phyloP scores from a whole-genome alignment of 2,888 invertebrate species.

The Ischnus inquisitorius region DNA sequence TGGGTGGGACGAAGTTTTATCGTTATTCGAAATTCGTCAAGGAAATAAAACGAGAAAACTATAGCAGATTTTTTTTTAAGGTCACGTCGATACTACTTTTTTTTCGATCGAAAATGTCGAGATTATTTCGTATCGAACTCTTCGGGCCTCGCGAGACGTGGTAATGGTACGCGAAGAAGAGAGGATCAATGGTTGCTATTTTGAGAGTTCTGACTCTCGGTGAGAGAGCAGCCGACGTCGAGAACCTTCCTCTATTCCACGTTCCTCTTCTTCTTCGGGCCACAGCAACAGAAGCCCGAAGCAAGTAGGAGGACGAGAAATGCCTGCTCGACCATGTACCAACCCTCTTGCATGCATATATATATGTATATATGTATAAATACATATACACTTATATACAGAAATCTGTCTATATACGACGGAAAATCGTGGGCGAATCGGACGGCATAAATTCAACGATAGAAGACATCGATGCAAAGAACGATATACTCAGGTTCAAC shows the following conservation, averaged over 20 bases:
- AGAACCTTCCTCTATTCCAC: constrained; percentile 55
- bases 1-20: constrained; percentile 21
- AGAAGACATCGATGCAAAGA: constrained; percentile 18
- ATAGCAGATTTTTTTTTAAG: constrained; percentile 16
- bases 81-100: constrained; percentile 27
- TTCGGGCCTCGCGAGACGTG: constrained; percentile 59
- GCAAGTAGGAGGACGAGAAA: constrained; percentile 5
- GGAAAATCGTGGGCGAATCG: constrained; percentile 18
- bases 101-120: constrained; percentile 22
- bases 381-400: not conserved
- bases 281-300: not conserved
- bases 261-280: constrained; percentile 67
- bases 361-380: not conserved
- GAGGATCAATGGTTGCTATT: constrained; percentile 83
- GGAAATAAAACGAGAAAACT: not conserved
- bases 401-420: not conserved
- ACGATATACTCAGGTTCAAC: not conserved
- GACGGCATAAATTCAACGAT: constrained; percentile 5
- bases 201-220: constrained; percentile 76
- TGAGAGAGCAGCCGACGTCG: constrained; percentile 43
- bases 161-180: constrained; percentile 71
- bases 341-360: constrained; percentile 1
- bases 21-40: not conserved
- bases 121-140: constrained; percentile 77
- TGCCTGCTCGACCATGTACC: constrained; percentile 19